Conservation (phyloP, 1,140 invertebrate genomes). For the Caerostris extrusa region DNA sequence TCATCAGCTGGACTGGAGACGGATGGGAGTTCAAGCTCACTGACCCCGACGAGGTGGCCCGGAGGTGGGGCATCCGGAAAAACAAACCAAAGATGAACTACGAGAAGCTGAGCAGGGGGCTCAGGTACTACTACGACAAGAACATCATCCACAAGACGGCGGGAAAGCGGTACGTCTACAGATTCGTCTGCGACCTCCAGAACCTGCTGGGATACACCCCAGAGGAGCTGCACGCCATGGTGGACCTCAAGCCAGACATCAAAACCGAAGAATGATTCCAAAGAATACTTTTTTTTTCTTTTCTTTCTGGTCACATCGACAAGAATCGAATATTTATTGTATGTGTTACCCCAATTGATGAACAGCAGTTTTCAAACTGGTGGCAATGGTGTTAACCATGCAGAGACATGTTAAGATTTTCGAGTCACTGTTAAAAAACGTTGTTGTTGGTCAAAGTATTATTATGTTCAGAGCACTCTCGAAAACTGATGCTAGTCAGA, state of each 20-base stretch:
- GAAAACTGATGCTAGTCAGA: conserved; percentile 61
- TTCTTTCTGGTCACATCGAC: conserved; percentile 30
- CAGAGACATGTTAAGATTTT: not conserved
- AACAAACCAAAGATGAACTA: conserved; percentile 99
- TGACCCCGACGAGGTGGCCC: conserved; percentile 97
- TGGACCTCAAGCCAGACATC: conserved; percentile 96
- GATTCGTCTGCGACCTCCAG: conserved; percentile 98
- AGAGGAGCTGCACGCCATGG: conserved; percentile 95
- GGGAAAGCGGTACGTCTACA: conserved; percentile 98
- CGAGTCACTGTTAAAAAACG: not conserved
- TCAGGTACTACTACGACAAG: conserved; percentile 99
- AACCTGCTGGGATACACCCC: conserved; percentile 94
- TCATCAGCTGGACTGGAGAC: conserved; percentile 99
- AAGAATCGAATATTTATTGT: conserved; percentile 37
- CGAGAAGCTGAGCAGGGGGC: conserved; percentile 96
- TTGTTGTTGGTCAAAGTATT: conserved; percentile 27
- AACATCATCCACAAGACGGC: conserved; percentile 99
- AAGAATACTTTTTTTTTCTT: not conserved
- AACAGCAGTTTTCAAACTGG: not conserved
- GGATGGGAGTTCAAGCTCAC: conserved; percentile 99
- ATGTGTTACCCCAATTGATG: not conserved
- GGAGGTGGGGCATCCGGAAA: conserved; percentile 97
- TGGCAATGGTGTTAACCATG: not conserved
- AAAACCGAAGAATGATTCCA: conserved; percentile 89
- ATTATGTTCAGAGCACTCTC: not conserved